A percentile compares a stretch with the other conserved stretches of the same genome.
phyloP scores from a whole-genome alignment of 2,888 invertebrate species.

The Limenitis camilla region DNA sequence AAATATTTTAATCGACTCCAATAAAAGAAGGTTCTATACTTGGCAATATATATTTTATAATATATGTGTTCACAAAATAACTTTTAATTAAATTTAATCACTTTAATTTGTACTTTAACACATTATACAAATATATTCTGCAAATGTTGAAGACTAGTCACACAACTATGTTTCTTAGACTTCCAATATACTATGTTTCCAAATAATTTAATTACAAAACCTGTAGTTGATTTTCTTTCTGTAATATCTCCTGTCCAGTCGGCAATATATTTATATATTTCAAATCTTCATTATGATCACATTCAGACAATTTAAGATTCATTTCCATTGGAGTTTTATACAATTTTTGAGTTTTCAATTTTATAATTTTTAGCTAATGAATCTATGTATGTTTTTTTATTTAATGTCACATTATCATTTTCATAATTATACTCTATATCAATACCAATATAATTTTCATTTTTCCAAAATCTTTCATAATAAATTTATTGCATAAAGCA shows the following conservation, averaged over 20 bases:
- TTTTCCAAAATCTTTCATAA: too few relatives aligned
- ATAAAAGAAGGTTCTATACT: too few relatives aligned
- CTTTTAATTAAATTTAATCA: too few relatives aligned
- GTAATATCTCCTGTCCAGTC: slow-evolving; percentile 37
- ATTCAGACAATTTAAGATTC: slow-evolving; percentile 1
- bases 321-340: slow-evolving; percentile 12
- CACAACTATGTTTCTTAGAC: slow-evolving; percentile 19
- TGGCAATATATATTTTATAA: too few relatives aligned
- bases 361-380: slow-evolving; percentile 27
- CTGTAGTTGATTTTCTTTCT: slow-evolving; percentile 31
- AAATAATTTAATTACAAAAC: slow-evolving; percentile 37
- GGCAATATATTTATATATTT: slow-evolving; percentile 36
- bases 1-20: too few relatives aligned
- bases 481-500: too few relatives aligned
- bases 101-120: too few relatives aligned
- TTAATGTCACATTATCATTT: slow-evolving; percentile 28
- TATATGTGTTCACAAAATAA: too few relatives aligned
- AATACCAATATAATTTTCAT: slow-evolving; percentile 40
- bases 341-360: slow-evolving; percentile 27
- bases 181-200: slow-evolving; percentile 23
- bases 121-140: slow-evolving; percentile 24
- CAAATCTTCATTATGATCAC: slow-evolving; percentile 18
- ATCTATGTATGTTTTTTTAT: slow-evolving; percentile 28
- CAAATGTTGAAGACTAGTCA: slow-evolving; percentile 23
- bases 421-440: slow-evolving; percentile 33